Conservation (phyloP, 2,797 vertebrate genomes). For the Myripristis jacobus region DNA sequence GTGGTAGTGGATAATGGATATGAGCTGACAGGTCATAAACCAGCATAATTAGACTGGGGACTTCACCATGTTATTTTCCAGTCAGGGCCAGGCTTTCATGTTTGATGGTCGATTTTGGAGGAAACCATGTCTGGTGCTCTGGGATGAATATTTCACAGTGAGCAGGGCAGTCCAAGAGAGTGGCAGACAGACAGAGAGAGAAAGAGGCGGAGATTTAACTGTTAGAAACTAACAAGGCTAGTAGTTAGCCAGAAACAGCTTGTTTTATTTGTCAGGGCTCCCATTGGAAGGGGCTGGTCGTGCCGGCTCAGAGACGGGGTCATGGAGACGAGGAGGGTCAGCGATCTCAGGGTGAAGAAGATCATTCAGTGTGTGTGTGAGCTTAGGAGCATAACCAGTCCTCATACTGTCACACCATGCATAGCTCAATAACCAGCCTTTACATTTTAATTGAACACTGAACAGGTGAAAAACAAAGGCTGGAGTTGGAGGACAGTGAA, state of each 20-base stretch:
- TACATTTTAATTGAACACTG: not conserved
- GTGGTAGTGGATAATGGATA: slow-evolving; percentile 62
- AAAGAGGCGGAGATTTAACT: slow-evolving; percentile 8
- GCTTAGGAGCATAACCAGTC: not conserved
- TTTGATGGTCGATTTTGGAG: slow-evolving; percentile 53
- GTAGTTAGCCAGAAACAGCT: slow-evolving; percentile 36
- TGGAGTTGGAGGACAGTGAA: too few species aligned
- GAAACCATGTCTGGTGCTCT: slow-evolving; percentile 53
- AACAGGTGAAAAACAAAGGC: too few species aligned
- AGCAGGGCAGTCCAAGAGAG: slow-evolving; percentile 38
- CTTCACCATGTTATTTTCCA: slow-evolving; percentile 71
- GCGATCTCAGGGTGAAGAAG: slow-evolving; percentile 5
- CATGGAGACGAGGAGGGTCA: slow-evolving; percentile 26
- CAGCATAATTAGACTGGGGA: slow-evolving; percentile 74
- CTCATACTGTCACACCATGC: not conserved
- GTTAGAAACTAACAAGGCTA: slow-evolving; percentile 8
- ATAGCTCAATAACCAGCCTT: not conserved
- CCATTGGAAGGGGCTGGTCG: slow-evolving; percentile 36
- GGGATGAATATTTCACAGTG: slow-evolving; percentile 51
- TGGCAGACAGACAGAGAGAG: slow-evolving; percentile 9
- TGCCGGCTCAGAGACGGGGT: slow-evolving; percentile 59
- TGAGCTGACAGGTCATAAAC: slow-evolving; percentile 73
- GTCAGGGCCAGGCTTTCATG: slow-evolving; percentile 74
- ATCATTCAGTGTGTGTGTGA: slow-evolving; percentile 10
- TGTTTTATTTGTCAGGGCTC: slow-evolving; percentile 42